Base-by-base conservation (phyloP, 2,888 invertebrate genomes). In the Homarus gammarus region DNA sequence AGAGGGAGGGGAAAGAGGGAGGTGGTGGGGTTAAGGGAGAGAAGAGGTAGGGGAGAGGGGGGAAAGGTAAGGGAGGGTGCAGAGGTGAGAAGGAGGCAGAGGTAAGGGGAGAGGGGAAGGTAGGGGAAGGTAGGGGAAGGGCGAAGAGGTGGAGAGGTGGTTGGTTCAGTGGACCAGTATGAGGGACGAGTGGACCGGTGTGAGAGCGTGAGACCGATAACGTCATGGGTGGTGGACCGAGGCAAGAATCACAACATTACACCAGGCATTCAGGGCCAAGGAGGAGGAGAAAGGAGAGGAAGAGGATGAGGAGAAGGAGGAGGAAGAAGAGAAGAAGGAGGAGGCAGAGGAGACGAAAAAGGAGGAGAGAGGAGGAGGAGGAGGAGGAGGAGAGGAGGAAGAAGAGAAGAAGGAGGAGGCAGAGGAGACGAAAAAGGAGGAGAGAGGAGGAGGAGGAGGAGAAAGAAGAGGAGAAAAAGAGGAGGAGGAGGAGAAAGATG, bases 1-100 rank as follows among this genome's bases (percentile, higher is more conserved):
- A 18, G 10, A 3, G 18, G 49, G 12, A 18, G 31, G 31, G 31
- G 77, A 51, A 33, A 82, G 82, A 44, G 44, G 44, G 68, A 44
- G 68, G 27, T 40, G 44, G 68, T 27, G 68, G 44, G 68, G 27
- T 40, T 70, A 70, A 70, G 68, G 44, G 68, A 51, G 77, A 78
- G 81, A 68, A 44, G 33, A 40, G 40, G 81, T 64, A 64, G 64
- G 81, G 64, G 81, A 64, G 81, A 81, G 81, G 27, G 81, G 64
- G 81, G 64, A 64, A 81, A 64, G 40, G 81, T 64, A 64, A 38
- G 81, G 81, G 81, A 81, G 81, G 64, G 81, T 22, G 44, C 38
- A 31, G 64, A 31, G 31, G 72, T 2, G 22, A 38, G 31, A 31
- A 2, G 31, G 22, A 31, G 31, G 18, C 2, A 15, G 51, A 51